Evolutionary conservation across 1,140 invertebrate genomes (phyloP).

Genomic region (Planococcus citri): DNA sequence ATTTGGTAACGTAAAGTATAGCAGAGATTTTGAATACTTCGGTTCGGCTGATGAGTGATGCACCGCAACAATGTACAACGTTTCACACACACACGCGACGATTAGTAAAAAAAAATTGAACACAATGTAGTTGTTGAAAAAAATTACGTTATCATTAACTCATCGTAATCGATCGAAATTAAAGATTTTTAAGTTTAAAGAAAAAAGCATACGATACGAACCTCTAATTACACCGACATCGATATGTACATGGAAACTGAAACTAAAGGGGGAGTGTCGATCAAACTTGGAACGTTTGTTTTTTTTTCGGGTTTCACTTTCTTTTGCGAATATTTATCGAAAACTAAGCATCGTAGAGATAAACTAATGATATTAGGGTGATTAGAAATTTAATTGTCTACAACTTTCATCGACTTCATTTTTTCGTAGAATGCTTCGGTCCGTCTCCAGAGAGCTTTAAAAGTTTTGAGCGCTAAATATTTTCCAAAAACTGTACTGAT

Average conservation of each 20-base stretch:
- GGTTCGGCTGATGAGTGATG: too few species aligned
- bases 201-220: not conserved
- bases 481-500: too few species aligned
- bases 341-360: too few species aligned
- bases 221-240: not conserved
- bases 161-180: not conserved
- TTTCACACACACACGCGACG: not conserved
- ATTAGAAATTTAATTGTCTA: too few species aligned
- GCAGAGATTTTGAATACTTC: not conserved
- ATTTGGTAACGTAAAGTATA: not conserved
- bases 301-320: too few species aligned
- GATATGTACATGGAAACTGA: conserved; percentile 1
- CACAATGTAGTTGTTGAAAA: not conserved
- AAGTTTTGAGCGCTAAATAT: too few species aligned
- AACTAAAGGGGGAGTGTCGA: not conserved
- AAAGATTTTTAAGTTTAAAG: not conserved
- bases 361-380: too few species aligned
- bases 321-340: too few species aligned
- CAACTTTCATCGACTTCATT: too few species aligned
- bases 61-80: not conserved
- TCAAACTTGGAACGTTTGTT: conserved; percentile 1
- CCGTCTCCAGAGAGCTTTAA: too few species aligned
- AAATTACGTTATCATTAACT: not conserved
- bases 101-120: conserved; percentile 6
- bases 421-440: too few species aligned